A percentile compares a stretch with the other conserved stretches of the same genome.
These are phyloP conservation scores for Nasonia giraulti DNA, from an alignment of 1,140 invertebrate species.

Conservation along the genomic window DNA sequence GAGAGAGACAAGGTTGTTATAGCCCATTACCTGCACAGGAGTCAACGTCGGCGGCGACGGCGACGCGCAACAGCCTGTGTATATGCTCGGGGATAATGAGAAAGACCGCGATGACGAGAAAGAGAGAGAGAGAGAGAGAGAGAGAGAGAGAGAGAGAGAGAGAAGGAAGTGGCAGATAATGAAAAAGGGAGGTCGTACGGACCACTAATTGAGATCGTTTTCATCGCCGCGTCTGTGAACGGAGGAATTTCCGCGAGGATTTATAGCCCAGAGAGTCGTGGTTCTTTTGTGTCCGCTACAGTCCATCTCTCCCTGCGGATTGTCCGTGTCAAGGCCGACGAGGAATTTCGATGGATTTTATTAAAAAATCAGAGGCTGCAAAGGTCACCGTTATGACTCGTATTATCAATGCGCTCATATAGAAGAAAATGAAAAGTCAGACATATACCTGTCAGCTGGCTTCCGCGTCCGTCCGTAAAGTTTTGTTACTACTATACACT, in stretches of 20 bases:
- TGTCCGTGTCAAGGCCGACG: neutral
- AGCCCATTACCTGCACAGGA: no score
- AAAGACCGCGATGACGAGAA: neutral
- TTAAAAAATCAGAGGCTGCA: neutral
- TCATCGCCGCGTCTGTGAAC: neutral
- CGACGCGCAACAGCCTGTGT: neutral
- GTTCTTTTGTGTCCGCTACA: neutral
- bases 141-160: neutral
- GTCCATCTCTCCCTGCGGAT: neutral
- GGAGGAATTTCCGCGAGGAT: neutral
- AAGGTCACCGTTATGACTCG: no score
- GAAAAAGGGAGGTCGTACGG: neutral
- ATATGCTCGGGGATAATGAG: conserved; percentile 18
- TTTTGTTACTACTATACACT: no score
- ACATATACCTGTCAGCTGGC: no score
- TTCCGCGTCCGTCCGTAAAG: no score
- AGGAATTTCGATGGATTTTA: neutral
- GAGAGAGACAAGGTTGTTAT: conserved; percentile 55
- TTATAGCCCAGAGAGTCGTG: no score
- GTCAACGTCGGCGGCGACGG: no score
- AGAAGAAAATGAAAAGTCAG: no score
- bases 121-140: no score
- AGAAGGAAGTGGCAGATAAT: neutral
- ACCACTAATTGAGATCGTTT: neutral
- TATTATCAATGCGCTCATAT: no score